A percentile compares a stretch with the other conserved stretches of the same genome.
Evolutionary conservation across 2,113 vertebrate genomes (phyloP).

Genomic region (Aegithalos caudatus): DNA sequence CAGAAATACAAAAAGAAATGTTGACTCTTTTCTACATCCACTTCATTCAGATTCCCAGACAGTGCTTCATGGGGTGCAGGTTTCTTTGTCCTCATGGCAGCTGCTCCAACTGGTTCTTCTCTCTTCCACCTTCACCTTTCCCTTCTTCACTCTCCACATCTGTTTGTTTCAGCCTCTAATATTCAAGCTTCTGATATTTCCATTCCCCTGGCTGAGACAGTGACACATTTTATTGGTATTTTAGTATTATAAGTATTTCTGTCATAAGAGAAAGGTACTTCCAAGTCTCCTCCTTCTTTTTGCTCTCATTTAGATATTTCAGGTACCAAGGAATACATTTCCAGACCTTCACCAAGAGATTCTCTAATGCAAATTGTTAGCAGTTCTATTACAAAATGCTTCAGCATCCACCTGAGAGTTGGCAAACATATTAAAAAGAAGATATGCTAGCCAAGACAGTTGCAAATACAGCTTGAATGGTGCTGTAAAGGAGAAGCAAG

Average conservation of each 20-base stretch:
- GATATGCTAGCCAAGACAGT: background rate
- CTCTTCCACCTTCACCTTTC: background rate
- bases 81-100: background rate
- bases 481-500: background rate
- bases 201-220: background rate
- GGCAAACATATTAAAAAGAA: background rate
- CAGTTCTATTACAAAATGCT: background rate
- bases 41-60: background rate
- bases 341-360: background rate
- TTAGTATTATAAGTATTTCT: background rate
- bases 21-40: background rate
- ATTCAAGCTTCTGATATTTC: background rate
- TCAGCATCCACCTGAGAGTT: background rate
- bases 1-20: background rate
- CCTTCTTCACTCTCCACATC: background rate
- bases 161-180: background rate
- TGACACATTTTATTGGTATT: background rate
- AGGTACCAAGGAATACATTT: background rate
- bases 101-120: background rate
- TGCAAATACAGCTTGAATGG: background rate
- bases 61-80: rapidly evolving
- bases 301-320: background rate
- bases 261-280: background rate
- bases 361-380: background rate
- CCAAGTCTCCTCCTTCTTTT: background rate